Conservation (phyloP, 2,113 vertebrate genomes). For the Rhinoptilus africanus region DNA sequence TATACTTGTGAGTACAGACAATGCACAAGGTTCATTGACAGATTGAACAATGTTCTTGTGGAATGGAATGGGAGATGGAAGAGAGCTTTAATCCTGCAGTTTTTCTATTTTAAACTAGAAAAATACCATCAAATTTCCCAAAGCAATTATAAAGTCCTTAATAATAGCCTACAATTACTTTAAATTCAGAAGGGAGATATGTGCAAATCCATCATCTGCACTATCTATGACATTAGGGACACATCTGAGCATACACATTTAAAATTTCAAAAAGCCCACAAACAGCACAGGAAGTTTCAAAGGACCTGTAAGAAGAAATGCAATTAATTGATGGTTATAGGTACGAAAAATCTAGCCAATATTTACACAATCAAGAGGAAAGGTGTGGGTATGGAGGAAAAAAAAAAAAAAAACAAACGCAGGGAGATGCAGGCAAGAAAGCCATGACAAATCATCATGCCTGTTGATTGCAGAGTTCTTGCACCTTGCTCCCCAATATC, state of each 20-base stretch:
- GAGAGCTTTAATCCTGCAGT: neutral
- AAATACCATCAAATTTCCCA: neutral
- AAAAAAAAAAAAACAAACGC: neutral
- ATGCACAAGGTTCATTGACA: neutral
- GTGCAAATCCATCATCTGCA: neutral
- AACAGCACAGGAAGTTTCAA: neutral
- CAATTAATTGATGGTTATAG: neutral
- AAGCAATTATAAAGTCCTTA: neutral
- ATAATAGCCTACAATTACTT: neutral
- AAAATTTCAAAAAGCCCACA: neutral
- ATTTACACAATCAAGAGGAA: neutral
- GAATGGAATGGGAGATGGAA: neutral
- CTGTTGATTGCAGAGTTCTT: neutral
- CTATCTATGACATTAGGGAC: neutral
- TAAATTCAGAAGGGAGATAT: neutral
- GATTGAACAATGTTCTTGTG: neutral
- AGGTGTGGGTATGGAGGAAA: neutral
- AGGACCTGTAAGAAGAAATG: neutral
- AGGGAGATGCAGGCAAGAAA: neutral
- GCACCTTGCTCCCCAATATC: neutral
- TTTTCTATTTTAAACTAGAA: neutral
- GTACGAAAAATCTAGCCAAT: neutral
- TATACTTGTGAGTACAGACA: neutral
- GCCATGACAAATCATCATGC: neutral
- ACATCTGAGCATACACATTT: neutral